Conservation (phyloP, 35 echinoderm and acorn worm species). For the Ophioderma brevispina region DNA sequence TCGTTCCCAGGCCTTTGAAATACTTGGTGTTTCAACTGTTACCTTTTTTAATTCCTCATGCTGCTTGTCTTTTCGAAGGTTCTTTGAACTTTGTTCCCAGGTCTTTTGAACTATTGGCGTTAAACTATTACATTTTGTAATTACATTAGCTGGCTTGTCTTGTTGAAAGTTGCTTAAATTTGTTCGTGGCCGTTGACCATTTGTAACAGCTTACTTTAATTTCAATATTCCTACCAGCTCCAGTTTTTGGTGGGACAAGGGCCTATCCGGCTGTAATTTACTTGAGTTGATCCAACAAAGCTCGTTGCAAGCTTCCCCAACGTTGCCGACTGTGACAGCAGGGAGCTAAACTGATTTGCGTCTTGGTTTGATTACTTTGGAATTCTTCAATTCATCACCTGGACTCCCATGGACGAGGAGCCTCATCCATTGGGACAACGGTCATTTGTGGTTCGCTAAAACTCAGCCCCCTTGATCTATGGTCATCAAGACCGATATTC, state of each 20-base stretch:
- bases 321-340: slow-evolving; percentile 19
- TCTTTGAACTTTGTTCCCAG: too few species aligned
- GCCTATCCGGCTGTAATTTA: not conserved
- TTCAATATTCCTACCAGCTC: not conserved
- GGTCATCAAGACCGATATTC: slow-evolving; percentile 50
- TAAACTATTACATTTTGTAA: not conserved
- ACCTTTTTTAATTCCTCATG: too few species aligned
- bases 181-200: not conserved
- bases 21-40: too few species aligned
- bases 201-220: slow-evolving; percentile 49
- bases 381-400: slow-evolving; percentile 43
- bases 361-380: not conserved
- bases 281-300: not conserved
- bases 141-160: not conserved
- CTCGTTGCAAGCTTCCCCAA: not conserved
- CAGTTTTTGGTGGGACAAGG: not conserved
- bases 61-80: too few species aligned
- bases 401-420: slow-evolving; percentile 42
- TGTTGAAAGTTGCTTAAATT: not conserved
- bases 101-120: not conserved
- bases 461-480: not conserved
- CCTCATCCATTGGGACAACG: slow-evolving; percentile 49
- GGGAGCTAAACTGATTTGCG: slow-evolving; percentile 25
- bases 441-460: not conserved
- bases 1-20: too few species aligned